A percentile compares a stretch with the other conserved stretches of the same genome.
phyloP scores from a whole-genome alignment of 2,797 vertebrate genomes.

The Syngnathus acus region DNA sequence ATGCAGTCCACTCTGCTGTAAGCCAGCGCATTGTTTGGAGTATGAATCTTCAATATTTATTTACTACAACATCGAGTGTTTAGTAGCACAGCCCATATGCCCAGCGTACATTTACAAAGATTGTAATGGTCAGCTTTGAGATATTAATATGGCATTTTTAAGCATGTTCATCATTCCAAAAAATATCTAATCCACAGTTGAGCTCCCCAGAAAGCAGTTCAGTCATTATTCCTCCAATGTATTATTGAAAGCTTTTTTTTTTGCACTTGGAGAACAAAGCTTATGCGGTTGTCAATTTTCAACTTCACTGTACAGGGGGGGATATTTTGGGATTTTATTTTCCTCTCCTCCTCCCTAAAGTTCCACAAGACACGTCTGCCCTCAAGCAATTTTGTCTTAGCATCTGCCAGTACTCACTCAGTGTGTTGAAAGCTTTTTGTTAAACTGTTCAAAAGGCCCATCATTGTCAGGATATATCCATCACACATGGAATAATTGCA shows the following conservation, averaged over 20 bases:
- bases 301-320: constrained; percentile 44
- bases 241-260: constrained; percentile 61
- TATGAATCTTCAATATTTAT: not conserved
- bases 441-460: constrained; percentile 20
- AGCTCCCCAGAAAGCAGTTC: constrained; percentile 45
- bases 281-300: constrained; percentile 55
- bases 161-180: not conserved
- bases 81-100: not conserved
- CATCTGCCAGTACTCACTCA: constrained; percentile 25
- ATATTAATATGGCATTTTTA: not conserved
- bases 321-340: constrained; percentile 51
- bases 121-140: too few relatives aligned
- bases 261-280: constrained; percentile 60
- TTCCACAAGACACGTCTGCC: constrained; percentile 38
- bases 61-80: not conserved
- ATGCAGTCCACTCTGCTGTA: not conserved
- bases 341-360: constrained; percentile 20
- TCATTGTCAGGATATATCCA: constrained; percentile 21
- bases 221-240: constrained; percentile 56
- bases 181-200: constrained; percentile 11
- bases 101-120: too few relatives aligned
- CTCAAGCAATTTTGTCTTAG: constrained; percentile 30
- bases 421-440: constrained; percentile 21
- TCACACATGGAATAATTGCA: constrained; percentile 14
- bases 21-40: not conserved